Base-by-base conservation (phyloP, 2,113 vertebrate species). In the Etheostoma cragini region DNA sequence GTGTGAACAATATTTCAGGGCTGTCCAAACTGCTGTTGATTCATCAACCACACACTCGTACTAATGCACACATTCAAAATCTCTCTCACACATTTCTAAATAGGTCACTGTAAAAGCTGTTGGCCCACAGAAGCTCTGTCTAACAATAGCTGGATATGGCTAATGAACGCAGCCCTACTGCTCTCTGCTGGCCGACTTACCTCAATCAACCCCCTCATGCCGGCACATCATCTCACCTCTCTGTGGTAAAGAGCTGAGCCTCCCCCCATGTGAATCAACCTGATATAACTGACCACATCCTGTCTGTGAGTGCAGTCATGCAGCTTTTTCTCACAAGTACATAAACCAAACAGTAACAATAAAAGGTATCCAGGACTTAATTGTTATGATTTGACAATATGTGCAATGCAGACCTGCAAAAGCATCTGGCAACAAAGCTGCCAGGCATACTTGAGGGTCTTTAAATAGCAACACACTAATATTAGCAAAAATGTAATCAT, bases 211-310 rank as follows among this genome's bases (percentile, higher is more conserved):
- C 66, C 70, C 35, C 54, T 26, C 24, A 61, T 78, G 78, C 60
- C 50, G 84, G 87, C 78, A 86, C 45, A 81, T 78, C 75, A 24
- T 74, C 58, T 82, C 72, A 82, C 38, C 46, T 82, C 66, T 87
- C 38, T 88, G 88, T 86, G 88, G 90, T 76, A 17, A 50, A 72
- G 80, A 81, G 86, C 82, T 68, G 56, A 86, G 76, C 84, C 79
- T 88, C 89, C 80, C 85, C 74, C 49, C 45, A 38, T 64, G 64
- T 72, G 90, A 92, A 84, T 85, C 66, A 85, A 73, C 60, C 64
- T 46, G 49, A 79, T 85, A 63, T 81, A 56, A 94, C 79, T 93
- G 93, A 94, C 92, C 94, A 95, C 95, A 94, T 96, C 94, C 94
- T 94, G 93, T 78, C 83, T 82, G 81, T 76, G 53, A 82, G 72